Evolutionary conservation across 2,797 vertebrate species (phyloP).

Genomic region (Tapera naevia): DNA sequence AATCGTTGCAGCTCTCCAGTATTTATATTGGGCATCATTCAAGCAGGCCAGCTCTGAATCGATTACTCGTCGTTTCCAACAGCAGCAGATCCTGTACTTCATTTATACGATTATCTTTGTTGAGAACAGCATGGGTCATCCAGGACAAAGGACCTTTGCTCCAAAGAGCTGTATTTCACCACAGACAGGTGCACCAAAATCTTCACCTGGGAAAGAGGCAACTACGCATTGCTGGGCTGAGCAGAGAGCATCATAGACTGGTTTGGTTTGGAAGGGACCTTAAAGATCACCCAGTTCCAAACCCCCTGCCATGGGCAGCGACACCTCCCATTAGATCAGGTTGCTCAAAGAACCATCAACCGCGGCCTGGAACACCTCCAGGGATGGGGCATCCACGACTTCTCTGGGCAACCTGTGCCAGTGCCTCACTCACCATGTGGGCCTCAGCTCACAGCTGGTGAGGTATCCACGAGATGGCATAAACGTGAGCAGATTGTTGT

Average conservation of each 20-base stretch:
- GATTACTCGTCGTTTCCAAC: slow-evolving; percentile 41
- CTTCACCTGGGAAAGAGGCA: background rate
- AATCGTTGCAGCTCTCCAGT: slow-evolving; percentile 61
- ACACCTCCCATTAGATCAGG: too few species aligned
- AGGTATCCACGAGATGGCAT: background rate
- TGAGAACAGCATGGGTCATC: slow-evolving; percentile 20
- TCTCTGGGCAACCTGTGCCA: too few species aligned
- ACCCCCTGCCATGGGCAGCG: too few species aligned
- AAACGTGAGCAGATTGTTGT: background rate
- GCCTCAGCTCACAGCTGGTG: background rate
- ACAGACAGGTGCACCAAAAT: background rate
- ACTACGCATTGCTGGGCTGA: rapidly evolving
- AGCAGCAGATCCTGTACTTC: slow-evolving; percentile 56
- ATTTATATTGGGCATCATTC: slow-evolving; percentile 65
- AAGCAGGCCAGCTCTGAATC: slow-evolving; percentile 40
- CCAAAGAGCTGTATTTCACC: background rate
- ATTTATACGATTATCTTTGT: slow-evolving; percentile 57
- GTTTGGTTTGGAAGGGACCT: too few species aligned
- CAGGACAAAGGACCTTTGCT: slow-evolving; percentile 12
- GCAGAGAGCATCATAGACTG: background rate
- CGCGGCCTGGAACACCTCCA: too few species aligned
- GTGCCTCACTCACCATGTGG: too few species aligned
- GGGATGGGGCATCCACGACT: too few species aligned
- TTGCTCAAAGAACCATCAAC: too few species aligned
- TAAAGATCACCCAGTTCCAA: too few species aligned